phyloP scores from a whole-genome alignment of 2,113 vertebrate genomes.

The Octodon degus region DNA sequence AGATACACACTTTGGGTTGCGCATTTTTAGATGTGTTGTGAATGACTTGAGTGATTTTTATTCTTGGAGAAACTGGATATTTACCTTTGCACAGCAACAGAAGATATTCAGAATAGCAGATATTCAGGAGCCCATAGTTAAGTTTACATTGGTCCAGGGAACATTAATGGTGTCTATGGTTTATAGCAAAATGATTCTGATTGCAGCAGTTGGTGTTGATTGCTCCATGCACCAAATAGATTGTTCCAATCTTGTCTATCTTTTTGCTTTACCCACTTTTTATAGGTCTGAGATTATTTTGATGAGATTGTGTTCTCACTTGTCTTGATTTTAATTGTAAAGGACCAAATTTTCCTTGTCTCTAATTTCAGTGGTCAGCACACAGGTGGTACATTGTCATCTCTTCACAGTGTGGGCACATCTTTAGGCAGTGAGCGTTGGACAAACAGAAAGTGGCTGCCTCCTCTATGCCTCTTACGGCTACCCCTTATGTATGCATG shows the following conservation, averaged over 20 bases:
- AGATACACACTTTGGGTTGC: background rate
- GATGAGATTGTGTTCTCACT: background rate
- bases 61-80: background rate
- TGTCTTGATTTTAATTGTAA: conserved; percentile 34
- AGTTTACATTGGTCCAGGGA: background rate
- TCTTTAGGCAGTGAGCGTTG: background rate
- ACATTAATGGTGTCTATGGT: background rate
- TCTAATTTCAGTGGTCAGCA: background rate
- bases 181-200: background rate
- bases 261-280: background rate
- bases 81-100: background rate
- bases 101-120: background rate
- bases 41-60: background rate
- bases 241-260: background rate
- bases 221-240: conserved; percentile 6
- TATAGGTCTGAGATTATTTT: conserved; percentile 25
- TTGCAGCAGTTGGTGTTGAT: background rate
- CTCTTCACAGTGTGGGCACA: background rate
- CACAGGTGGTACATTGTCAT: background rate
- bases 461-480: background rate
- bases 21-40: background rate
- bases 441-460: background rate
- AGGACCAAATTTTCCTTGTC: background rate
- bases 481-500: too few species aligned
- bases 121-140: background rate